phyloP scores from a whole-genome alignment of 2,797 vertebrate species.

The Crenuchus spilurus region DNA sequence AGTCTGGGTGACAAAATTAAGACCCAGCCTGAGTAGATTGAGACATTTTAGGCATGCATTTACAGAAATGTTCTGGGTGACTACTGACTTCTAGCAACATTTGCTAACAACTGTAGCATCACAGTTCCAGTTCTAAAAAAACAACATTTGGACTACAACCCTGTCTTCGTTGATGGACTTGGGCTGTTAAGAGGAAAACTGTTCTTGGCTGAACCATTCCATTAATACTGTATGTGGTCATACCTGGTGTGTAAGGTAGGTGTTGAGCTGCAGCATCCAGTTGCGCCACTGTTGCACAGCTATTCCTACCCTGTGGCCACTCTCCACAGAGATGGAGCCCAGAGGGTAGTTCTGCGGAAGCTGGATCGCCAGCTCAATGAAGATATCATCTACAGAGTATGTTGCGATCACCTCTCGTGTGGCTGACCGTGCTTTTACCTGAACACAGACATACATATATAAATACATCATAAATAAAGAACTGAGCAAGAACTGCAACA shows the following conservation, averaged over 20 bases:
- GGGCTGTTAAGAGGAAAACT: too few species aligned
- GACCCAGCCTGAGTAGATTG: too few species aligned
- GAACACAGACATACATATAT: slow-evolving; percentile 5
- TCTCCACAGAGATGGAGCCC: slow-evolving; percentile 92
- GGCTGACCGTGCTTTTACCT: slow-evolving; percentile 95
- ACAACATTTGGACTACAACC: too few species aligned
- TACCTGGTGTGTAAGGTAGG: slow-evolving; percentile 90
- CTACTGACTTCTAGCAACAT: too few species aligned
- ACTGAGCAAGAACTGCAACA: neutral
- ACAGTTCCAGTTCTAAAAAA: too few species aligned
- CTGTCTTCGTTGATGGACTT: too few species aligned
- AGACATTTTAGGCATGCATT: too few species aligned
- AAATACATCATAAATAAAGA: slow-evolving; percentile 1
- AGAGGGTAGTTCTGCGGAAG: slow-evolving; percentile 93
- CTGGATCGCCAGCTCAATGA: slow-evolving; percentile 96
- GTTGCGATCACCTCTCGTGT: slow-evolving; percentile 96
- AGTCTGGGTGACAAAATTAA: too few species aligned
- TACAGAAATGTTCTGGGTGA: too few species aligned
- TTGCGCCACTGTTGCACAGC: slow-evolving; percentile 98
- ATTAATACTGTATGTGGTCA: too few species aligned
- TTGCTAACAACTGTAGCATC: too few species aligned
- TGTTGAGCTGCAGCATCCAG: slow-evolving; percentile 99
- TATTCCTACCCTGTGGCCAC: slow-evolving; percentile 93
- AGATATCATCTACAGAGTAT: slow-evolving; percentile 96
- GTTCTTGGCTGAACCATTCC: too few species aligned